Percentiles rank a stretch among this genome's conserved stretches.
Evolutionary conservation across 2,888 invertebrate genomes (phyloP).

Genomic region (Metacarcinus magister): DNA sequence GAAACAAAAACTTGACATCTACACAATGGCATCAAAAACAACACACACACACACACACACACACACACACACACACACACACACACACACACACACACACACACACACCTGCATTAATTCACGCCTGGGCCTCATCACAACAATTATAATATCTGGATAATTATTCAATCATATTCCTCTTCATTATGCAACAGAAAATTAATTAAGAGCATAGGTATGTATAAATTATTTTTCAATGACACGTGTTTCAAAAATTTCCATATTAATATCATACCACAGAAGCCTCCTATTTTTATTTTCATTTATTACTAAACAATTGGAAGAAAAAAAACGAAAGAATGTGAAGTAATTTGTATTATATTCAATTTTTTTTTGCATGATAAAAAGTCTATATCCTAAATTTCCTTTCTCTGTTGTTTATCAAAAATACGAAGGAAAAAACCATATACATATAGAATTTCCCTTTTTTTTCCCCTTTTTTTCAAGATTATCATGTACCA

Average conservation of each 20-base stretch:
- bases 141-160: background rate
- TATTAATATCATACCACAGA: background rate
- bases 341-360: background rate
- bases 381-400: background rate
- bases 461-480: too few species aligned
- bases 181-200: background rate
- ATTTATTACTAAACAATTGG: too few species aligned
- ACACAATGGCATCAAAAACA: background rate
- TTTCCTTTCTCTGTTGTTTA: too few species aligned
- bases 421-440: too few species aligned
- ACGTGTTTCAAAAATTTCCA: background rate
- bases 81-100: slow-evolving; percentile 65
- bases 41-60: slow-evolving; percentile 20
- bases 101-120: slow-evolving; percentile 44
- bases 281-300: background rate
- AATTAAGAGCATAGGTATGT: background rate
- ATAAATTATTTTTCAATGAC: background rate
- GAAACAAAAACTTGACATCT: background rate
- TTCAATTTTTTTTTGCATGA: background rate
- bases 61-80: slow-evolving; percentile 67
- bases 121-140: background rate
- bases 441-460: too few species aligned
- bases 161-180: background rate
- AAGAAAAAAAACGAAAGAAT: too few species aligned
- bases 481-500: too few species aligned